Evolutionary conservation across 2,888 invertebrate genomes (phyloP).

Genomic region (Ischnus inquisitorius): DNA sequence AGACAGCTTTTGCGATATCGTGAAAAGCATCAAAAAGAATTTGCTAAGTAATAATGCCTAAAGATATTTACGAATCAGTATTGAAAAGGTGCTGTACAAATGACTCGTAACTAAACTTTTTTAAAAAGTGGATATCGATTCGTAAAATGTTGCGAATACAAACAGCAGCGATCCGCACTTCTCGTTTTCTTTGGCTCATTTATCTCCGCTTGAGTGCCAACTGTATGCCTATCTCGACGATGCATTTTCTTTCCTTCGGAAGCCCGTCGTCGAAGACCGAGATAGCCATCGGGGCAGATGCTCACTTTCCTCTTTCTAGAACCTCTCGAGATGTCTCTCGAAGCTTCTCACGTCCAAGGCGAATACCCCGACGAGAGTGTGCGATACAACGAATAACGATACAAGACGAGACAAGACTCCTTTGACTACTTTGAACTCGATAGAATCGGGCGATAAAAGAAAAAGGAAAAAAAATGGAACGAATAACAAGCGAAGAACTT

Average conservation of each 20-base stretch:
- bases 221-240: not conserved
- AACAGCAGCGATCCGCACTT: conserved; percentile 7
- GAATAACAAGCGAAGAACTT: not conserved
- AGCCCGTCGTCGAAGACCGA: not conserved
- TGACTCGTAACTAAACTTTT: too few species aligned
- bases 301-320: conserved; percentile 28
- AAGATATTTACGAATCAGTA: too few species aligned
- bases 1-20: not conserved
- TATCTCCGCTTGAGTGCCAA: conserved; percentile 3
- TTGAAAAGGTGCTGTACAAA: not conserved
- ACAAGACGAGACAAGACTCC: conserved; percentile 12
- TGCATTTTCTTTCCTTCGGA: not conserved
- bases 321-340: conserved; percentile 52
- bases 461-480: not conserved
- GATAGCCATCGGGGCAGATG: conserved; percentile 35
- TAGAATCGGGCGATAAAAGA: not conserved
- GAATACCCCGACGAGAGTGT: conserved; percentile 29
- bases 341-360: conserved; percentile 38
- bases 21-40: not conserved
- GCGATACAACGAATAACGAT: conserved; percentile 38
- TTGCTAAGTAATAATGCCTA: too few species aligned
- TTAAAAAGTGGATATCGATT: too few species aligned
- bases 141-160: not conserved
- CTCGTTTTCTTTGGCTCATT: conserved; percentile 5
- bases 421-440: not conserved